A percentile compares a stretch with the other conserved stretches of the same genome.
These are phyloP conservation scores for Elachura formosa DNA, from an alignment of 2,113 vertebrate species.

Conservation along the genomic window DNA sequence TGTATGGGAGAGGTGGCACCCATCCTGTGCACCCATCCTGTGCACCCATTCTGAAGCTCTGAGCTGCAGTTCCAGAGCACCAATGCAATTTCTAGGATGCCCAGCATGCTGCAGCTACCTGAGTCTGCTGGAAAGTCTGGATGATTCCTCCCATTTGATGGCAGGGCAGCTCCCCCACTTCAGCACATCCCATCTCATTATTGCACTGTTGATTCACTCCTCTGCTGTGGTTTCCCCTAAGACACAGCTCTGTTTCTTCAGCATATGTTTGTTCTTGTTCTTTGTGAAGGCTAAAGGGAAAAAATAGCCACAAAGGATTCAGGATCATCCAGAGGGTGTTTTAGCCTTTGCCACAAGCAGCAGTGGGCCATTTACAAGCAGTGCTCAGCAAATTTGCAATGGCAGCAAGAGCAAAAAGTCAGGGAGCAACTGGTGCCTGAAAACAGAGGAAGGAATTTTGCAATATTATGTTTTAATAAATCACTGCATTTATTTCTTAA, in stretches of 20 bases:
- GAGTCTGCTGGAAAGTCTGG: not conserved
- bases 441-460: not conserved
- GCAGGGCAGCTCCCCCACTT: not conserved
- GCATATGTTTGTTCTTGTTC: not conserved
- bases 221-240: not conserved
- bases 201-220: not conserved
- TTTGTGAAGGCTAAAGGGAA: not conserved
- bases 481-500: not conserved
- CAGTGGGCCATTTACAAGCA: not conserved
- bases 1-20: not conserved
- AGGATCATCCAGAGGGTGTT: not conserved
- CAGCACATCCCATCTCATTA: not conserved
- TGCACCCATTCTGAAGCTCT: not conserved
- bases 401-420: not conserved
- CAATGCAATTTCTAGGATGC: not conserved
- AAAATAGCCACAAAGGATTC: not conserved
- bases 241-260: not conserved
- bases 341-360: not conserved
- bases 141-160: not conserved
- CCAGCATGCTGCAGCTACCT: not conserved
- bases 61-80: not conserved
- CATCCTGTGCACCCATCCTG: not conserved
- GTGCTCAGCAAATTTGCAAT: not conserved
- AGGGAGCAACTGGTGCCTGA: not conserved
- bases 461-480: not conserved